Evolutionary conservation across 2,113 vertebrate species (phyloP).

Genomic region (Psittacula cyanocephala): DNA sequence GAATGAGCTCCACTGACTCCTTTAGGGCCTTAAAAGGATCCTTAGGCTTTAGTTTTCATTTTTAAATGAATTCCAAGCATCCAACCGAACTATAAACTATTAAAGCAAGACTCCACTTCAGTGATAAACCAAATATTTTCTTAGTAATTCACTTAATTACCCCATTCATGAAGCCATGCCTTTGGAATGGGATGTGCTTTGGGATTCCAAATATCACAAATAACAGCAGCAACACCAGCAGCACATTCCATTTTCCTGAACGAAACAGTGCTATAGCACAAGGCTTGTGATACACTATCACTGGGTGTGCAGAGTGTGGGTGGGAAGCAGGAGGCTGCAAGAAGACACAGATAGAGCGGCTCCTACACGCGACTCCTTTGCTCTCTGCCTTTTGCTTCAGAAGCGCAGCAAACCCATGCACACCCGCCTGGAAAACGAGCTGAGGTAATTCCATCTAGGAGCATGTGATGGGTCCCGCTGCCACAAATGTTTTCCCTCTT

Average conservation of each 20-base stretch:
- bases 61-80: slow-evolving; percentile 8
- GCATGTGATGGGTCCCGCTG: slow-evolving; percentile 12
- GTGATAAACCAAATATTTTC: not conserved
- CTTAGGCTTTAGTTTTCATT: slow-evolving; percentile 6
- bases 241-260: not conserved
- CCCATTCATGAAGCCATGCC: not conserved
- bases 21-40: not conserved
- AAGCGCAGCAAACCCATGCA: slow-evolving; percentile 14
- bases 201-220: slow-evolving; percentile 1
- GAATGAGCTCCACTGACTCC: not conserved
- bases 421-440: slow-evolving; percentile 52
- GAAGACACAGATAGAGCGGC: slow-evolving; percentile 25
- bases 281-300: not conserved
- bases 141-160: not conserved
- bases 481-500: slow-evolving; percentile 58
- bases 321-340: slow-evolving; percentile 43
- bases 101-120: not conserved
- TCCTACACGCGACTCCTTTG: not conserved
- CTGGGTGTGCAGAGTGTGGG: slow-evolving; percentile 5
- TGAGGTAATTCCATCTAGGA: slow-evolving; percentile 63
- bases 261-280: not conserved
- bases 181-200: not conserved
- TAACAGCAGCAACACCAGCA: not conserved
- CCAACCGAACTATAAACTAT: not conserved
- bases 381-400: slow-evolving; percentile 34